Conservation (phyloP, 2,113 vertebrate genomes). For the Callipepla squamata region DNA sequence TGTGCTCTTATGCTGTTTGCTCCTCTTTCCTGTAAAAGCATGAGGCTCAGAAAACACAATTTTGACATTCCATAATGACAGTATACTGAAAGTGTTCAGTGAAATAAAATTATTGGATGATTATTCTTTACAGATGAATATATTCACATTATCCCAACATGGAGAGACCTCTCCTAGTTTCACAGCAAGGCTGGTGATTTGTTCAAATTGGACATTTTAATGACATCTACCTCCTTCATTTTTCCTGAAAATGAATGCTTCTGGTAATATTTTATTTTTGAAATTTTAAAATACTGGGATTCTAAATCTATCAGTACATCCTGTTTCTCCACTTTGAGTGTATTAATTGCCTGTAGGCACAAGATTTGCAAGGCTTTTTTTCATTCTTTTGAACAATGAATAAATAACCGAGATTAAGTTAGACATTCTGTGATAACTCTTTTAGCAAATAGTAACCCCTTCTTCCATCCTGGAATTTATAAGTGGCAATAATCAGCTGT, state of each 20-base stretch:
- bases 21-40: not conserved
- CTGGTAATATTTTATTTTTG: not conserved
- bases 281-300: not conserved
- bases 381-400: not conserved
- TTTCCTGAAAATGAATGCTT: not conserved
- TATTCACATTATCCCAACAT: not conserved
- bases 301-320: not conserved
- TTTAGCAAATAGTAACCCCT: not conserved
- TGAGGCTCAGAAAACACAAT: not conserved
- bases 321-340: not conserved
- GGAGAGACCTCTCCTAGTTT: not conserved
- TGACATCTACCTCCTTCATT: not conserved
- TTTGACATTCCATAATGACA: not conserved
- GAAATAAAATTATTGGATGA: not conserved
- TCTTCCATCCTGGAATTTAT: not conserved
- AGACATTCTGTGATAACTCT: not conserved
- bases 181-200: not conserved
- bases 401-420: not conserved
- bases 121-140: not conserved
- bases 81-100: not conserved
- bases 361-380: not conserved
- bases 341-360: not conserved
- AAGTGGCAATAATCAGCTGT: not conserved
- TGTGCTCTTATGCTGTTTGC: not conserved
- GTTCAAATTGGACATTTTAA: not conserved